These are phyloP conservation scores for Drosophila pandora DNA, from an alignment of 1,140 invertebrate species.

Conservation along the genomic window DNA sequence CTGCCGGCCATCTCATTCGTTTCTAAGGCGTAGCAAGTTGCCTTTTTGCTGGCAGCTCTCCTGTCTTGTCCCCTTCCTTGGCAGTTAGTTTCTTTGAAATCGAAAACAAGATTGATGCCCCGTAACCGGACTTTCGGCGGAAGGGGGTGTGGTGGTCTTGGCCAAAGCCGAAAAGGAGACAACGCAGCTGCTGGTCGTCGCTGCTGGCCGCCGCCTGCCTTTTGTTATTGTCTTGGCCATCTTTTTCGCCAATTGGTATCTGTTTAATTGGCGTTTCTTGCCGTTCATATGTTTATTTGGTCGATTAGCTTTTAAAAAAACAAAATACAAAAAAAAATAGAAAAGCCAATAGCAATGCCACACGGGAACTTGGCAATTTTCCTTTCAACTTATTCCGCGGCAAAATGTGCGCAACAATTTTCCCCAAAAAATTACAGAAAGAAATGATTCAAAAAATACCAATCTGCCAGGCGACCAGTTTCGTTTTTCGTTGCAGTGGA, in stretches of 20 bases:
- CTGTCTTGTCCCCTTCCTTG: slow-evolving; percentile 1
- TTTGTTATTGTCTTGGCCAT: slow-evolving; percentile 23
- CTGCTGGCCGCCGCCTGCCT: slow-evolving; percentile 19
- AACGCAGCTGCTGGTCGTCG: slow-evolving; percentile 55
- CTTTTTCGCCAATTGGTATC: slow-evolving; percentile 44
- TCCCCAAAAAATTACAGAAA: slow-evolving; percentile 25
- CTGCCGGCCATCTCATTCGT: slow-evolving; percentile 1
- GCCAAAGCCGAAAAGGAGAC: slow-evolving; percentile 37
- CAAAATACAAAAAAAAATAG: slow-evolving; percentile 28
- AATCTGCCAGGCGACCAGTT: slow-evolving; percentile 58
- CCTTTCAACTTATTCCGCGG: slow-evolving; percentile 73
- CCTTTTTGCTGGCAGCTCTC: slow-evolving; percentile 28
- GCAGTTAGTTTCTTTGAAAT: slow-evolving; percentile 72
- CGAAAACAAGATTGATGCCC: slow-evolving; percentile 77
- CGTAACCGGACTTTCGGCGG: slow-evolving; percentile 34
- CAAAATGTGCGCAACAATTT: slow-evolving; percentile 47
- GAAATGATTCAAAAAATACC: slow-evolving; percentile 35
- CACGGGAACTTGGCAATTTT: slow-evolving; percentile 61
- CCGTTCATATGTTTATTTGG: slow-evolving; percentile 63
- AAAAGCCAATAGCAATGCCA: slow-evolving; percentile 6
- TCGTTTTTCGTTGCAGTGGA: slow-evolving; percentile 40
- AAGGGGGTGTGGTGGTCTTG: slow-evolving; percentile 1
- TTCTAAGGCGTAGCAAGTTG: slow-evolving; percentile 62
- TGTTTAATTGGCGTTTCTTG: slow-evolving; percentile 53
- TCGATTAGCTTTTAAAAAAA: slow-evolving; percentile 29